phyloP scores from a whole-genome alignment of 2,797 vertebrate species.

The Eupleurogrammus muticus region DNA sequence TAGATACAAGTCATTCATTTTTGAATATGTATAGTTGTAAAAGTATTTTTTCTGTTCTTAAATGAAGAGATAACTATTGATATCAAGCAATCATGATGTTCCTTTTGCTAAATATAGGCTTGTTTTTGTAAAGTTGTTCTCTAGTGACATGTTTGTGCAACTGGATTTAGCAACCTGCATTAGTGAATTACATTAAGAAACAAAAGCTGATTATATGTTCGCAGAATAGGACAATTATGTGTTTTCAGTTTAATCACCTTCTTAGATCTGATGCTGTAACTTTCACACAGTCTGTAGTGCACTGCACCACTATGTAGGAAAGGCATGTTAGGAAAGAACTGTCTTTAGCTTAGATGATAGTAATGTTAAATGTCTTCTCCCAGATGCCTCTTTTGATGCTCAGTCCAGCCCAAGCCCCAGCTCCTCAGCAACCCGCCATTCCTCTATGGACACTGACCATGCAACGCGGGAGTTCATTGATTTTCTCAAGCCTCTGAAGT shows the following conservation, averaged over 20 bases:
- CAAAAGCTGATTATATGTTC: neutral
- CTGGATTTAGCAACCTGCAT: neutral
- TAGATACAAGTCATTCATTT: neutral
- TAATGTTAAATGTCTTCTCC: constrained; percentile 46
- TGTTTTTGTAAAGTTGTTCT: neutral
- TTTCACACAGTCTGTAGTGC: neutral
- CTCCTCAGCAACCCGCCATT: constrained; percentile 86
- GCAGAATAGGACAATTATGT: neutral
- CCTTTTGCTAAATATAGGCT: neutral
- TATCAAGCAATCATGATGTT: neutral
- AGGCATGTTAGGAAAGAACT: neutral
- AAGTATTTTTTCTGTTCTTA: neutral
- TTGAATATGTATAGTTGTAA: neutral
- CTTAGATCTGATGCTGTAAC: neutral
- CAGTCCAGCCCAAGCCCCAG: constrained; percentile 87
- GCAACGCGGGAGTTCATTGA: constrained; percentile 93
- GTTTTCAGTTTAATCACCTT: neutral
- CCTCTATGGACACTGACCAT: constrained; percentile 87
- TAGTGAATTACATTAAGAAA: constrained; percentile 11
- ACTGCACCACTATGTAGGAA: neutral
- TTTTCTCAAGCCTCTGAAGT: constrained; percentile 93
- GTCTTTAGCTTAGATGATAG: neutral
- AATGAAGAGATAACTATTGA: neutral
- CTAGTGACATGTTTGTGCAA: neutral
- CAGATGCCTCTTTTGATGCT: constrained; percentile 86